Percentiles rank a stretch among this genome's conserved stretches.
Conservation (phyloP, 2,888 invertebrate species). For the Lepidocyrtoides sp. region DNA sequence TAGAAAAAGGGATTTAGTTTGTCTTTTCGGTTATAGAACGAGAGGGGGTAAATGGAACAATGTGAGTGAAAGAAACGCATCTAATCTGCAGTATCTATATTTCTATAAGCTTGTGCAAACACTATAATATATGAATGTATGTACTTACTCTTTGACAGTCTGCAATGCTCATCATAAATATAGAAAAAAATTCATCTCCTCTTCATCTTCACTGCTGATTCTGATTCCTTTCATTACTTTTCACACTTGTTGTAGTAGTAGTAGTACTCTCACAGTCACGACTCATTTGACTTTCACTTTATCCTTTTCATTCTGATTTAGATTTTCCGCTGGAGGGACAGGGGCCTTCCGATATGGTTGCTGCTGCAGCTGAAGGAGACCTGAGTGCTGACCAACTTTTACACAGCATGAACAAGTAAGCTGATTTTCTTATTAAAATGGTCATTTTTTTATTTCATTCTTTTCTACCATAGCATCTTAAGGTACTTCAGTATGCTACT, state of each 20-base stretch:
- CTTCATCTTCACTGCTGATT: not conserved
- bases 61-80: not conserved
- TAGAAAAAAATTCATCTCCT: constrained; percentile 38
- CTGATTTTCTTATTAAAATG: constrained; percentile 54
- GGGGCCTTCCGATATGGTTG: constrained; percentile 81
- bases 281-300: constrained; percentile 37
- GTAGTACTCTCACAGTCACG: not conserved
- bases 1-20: constrained; percentile 10
- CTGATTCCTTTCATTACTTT: constrained; percentile 49
- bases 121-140: too few species aligned
- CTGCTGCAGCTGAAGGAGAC: constrained; percentile 80
- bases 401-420: constrained; percentile 85
- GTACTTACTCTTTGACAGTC: not conserved
- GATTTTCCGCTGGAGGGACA: constrained; percentile 84
- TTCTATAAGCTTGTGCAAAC: too few species aligned
- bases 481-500: not conserved
- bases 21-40: not conserved
- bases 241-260: constrained; percentile 65
- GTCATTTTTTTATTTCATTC: constrained; percentile 8
- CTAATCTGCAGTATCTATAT: not conserved
- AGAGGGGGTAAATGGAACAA: not conserved
- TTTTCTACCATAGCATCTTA: not conserved
- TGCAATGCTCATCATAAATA: not conserved
- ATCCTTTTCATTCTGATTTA: constrained; percentile 57
- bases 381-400: constrained; percentile 84